These are phyloP conservation scores for Pyrochroa serraticornis DNA, from an alignment of 2,888 invertebrate genomes.

Conservation along the genomic window DNA sequence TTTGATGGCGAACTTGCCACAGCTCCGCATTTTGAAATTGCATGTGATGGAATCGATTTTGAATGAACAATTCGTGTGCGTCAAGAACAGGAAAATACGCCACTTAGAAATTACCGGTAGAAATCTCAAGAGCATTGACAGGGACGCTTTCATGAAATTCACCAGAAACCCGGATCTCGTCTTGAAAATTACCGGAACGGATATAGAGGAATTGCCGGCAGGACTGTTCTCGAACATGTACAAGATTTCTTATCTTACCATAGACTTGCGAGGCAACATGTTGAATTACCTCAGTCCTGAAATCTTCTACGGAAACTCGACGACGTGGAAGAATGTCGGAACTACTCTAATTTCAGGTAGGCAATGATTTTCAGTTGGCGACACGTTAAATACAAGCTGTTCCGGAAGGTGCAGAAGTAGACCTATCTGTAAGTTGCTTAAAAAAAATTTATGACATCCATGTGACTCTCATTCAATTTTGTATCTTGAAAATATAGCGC, in stretches of 20 bases:
- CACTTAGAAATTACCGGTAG: slow-evolving; percentile 81
- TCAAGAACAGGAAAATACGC: slow-evolving; percentile 79
- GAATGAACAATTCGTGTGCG: slow-evolving; percentile 76
- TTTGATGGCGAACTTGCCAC: slow-evolving; percentile 73
- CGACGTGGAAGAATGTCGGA: slow-evolving; percentile 86
- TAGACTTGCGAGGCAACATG: slow-evolving; percentile 83
- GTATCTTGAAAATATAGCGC: too few relatives aligned
- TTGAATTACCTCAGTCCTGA: slow-evolving; percentile 80
- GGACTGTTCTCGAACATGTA: slow-evolving; percentile 79
- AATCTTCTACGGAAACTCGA: slow-evolving; percentile 85
- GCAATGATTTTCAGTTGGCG: slow-evolving; percentile 28
- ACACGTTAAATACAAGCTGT: too few relatives aligned
- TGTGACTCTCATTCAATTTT: too few relatives aligned
- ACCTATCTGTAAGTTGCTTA: too few relatives aligned
- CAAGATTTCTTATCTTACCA: slow-evolving; percentile 78
- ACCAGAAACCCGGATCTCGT: slow-evolving; percentile 77
- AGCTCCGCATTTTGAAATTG: slow-evolving; percentile 76
- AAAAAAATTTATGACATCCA: too few relatives aligned
- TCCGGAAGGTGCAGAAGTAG: too few relatives aligned
- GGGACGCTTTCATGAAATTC: slow-evolving; percentile 78
- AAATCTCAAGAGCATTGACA: slow-evolving; percentile 74
- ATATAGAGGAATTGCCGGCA: slow-evolving; percentile 78
- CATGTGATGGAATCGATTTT: slow-evolving; percentile 76
- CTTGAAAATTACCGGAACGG: slow-evolving; percentile 78
- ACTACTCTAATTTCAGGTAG: slow-evolving; percentile 83